phyloP scores from a whole-genome alignment of 2,888 invertebrate species.

The Nebria brevicollis region DNA sequence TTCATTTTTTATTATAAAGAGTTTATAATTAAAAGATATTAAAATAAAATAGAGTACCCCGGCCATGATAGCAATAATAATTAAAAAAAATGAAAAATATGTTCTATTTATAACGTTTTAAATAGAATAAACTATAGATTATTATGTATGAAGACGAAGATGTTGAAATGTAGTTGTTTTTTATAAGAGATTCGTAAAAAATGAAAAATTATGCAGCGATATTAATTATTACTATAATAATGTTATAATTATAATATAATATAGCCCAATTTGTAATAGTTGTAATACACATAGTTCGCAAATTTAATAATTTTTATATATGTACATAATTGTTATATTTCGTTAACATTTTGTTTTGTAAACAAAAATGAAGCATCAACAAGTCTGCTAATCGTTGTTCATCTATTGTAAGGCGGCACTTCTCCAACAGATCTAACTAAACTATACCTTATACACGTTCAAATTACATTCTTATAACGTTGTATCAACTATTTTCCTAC shows the following conservation, averaged over 20 bases:
- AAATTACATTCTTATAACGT: neutral
- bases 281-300: conserved; percentile 22
- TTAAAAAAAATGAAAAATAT: conserved; percentile 26
- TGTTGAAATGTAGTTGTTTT: conserved; percentile 50
- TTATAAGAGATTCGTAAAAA: conserved; percentile 47
- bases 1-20: conserved; percentile 48
- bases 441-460: neutral
- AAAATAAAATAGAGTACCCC: conserved; percentile 51
- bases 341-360: neutral
- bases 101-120: conserved; percentile 50
- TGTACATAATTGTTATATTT: conserved; percentile 15
- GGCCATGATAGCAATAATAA: conserved; percentile 61
- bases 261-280: conserved; percentile 44
- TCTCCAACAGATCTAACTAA: conserved; percentile 3
- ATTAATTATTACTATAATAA: conserved; percentile 22
- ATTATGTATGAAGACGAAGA: conserved; percentile 39
- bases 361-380: conserved; percentile 2
- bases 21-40: conserved; percentile 45
- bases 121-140: conserved; percentile 46
- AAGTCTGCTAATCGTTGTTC: conserved; percentile 18
- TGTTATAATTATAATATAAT: conserved; percentile 24
- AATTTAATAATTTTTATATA: conserved; percentile 21
- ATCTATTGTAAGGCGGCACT: conserved; percentile 13
- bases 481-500: neutral
- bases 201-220: conserved; percentile 34